These are phyloP conservation scores for Laothoe populi DNA, from an alignment of 2,888 invertebrate genomes.

Conservation along the genomic window DNA sequence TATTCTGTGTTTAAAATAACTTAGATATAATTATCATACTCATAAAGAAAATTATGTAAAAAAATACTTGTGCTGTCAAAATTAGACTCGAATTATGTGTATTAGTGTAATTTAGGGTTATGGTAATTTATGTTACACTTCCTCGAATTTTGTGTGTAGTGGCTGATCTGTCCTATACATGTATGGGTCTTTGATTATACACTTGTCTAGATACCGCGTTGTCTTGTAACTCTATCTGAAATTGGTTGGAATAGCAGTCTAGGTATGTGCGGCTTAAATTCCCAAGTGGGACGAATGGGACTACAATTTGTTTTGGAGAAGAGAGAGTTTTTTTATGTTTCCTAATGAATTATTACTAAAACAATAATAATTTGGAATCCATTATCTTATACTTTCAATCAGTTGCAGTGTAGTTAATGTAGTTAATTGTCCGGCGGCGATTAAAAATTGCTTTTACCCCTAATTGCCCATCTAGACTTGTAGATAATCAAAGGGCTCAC, in stretches of 20 bases:
- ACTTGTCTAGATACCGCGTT: not conserved
- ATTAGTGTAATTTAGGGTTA: constrained; percentile 29
- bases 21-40: constrained; percentile 11
- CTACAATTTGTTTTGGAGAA: no score
- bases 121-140: constrained; percentile 24
- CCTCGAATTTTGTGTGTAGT: constrained; percentile 9
- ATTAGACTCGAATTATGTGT: constrained; percentile 38
- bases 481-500: constrained; percentile 41
- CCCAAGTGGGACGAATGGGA: no score
- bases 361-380: no score
- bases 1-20: constrained; percentile 20
- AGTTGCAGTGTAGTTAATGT: no score
- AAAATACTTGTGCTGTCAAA: constrained; percentile 33
- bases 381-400: no score
- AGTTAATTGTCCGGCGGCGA: no score
- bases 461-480: constrained; percentile 37
- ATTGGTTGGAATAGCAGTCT: no score
- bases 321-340: no score
- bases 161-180: not conserved
- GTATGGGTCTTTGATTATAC: not conserved
- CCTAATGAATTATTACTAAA: no score
- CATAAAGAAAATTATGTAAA: constrained; percentile 31
- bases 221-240: not conserved
- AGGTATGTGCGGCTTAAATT: no score
- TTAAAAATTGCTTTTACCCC: not conserved